Evolutionary conservation across 2,888 invertebrate genomes (phyloP), one percentile per base, ranked within the genome.

Genomic region (Metacarcinus magister): DNA sequence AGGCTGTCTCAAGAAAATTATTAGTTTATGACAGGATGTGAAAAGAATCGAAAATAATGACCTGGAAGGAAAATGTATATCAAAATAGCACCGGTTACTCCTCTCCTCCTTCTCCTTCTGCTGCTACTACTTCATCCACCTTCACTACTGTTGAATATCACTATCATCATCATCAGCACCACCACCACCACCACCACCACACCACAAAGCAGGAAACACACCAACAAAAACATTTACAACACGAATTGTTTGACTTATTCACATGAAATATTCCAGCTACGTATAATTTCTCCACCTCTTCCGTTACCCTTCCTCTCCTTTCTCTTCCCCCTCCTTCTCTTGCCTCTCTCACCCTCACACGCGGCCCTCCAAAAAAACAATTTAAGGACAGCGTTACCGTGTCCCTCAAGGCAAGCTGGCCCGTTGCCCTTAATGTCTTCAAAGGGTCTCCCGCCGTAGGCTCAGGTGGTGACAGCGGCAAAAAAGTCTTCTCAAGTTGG

Each of bases 401-500:
- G 87, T 39, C 39, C 87, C 87, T 39, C 39, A 16, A 39, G 87
- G 19, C 32, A 39, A 87, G 39, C 87, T 87, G 87, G 10, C 87
- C 32, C n/a, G 39, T n/a, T 16, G 16, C 39, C 87, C 87, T 87
- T 39, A 75, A 28, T 13, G 13, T 10, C 87, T 19, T 87, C 16
- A 3, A 28, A n/a, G 75, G 75, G 28, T 39, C 87, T 87, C 87
- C 39, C 87, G 87, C 32, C 87, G 87, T 87, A 87, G 87, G 87
- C 87, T 39, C 87, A 87, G 87, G n/a, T 87, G 87, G 87, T 16
- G 87, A 87, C 1, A 16, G 87, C 39, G 39, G 87, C 16, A 39
- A 87, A 87, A 87, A 87, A 39, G 87, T 87, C 32, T 39, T 32
- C 39, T 87, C 39, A 87, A 87, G 87, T 87, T 87, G 87, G 87